Evolutionary conservation across 2,888 invertebrate genomes (phyloP).

Genomic region (Pediacus dermestoides): DNA sequence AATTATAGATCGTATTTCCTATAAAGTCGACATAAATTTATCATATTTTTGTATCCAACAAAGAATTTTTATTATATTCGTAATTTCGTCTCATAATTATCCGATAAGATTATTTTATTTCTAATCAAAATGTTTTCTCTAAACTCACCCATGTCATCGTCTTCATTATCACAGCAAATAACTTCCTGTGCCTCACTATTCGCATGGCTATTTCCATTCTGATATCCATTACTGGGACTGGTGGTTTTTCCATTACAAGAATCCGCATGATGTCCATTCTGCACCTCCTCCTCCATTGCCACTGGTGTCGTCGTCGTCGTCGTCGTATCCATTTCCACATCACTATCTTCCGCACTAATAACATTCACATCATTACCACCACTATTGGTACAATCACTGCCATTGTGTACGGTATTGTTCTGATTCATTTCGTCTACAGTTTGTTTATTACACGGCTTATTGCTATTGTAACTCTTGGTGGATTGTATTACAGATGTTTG

Average conservation of each 20-base stretch:
- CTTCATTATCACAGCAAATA: conserved; percentile 63
- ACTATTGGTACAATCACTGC: conserved; percentile 39
- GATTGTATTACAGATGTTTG: conserved; percentile 83
- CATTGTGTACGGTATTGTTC: conserved; percentile 52
- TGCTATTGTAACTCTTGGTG: conserved; percentile 56
- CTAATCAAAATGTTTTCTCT: no score
- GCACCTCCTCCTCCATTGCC: conserved; percentile 56
- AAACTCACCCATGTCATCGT: conserved; percentile 72
- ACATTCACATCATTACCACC: neutral
- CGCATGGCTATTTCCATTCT: conserved; percentile 56
- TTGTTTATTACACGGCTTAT: conserved; percentile 30
- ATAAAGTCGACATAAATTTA: no score
- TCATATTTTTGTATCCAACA: no score
- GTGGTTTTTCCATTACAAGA: conserved; percentile 33
- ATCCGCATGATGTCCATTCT: conserved; percentile 44
- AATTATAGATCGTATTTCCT: no score
- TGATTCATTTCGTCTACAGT: conserved; percentile 54
- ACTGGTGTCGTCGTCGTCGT: conserved; percentile 50
- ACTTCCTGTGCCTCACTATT: conserved; percentile 28
- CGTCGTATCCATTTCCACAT: conserved; percentile 33
- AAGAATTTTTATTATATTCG: no score
- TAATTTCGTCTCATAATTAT: no score
- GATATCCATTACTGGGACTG: conserved; percentile 54
- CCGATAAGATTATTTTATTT: no score
- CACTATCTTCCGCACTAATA: neutral